These are phyloP conservation scores for Drosophila paulistorum DNA, from an alignment of 1,140 invertebrate species.

Conservation along the genomic window DNA sequence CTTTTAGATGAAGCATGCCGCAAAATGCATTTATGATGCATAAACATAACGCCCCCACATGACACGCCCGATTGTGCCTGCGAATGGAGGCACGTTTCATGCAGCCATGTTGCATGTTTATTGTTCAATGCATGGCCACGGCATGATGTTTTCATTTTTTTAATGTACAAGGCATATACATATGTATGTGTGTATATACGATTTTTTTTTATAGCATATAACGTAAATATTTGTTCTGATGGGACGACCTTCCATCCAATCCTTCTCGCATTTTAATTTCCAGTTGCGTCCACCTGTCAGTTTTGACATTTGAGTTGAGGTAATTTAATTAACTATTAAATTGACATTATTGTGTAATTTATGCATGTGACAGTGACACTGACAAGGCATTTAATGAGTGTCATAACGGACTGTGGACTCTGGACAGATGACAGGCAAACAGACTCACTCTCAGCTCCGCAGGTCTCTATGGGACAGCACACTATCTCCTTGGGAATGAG, in stretches of 20 bases:
- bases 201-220: constrained; percentile 55
- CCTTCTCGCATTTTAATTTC: background rate
- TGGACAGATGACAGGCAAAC: background rate
- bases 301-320: constrained; percentile 53
- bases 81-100: constrained; percentile 40
- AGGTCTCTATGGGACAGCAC: background rate
- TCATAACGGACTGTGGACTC: constrained; percentile 47
- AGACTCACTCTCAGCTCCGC: background rate
- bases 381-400: constrained; percentile 57
- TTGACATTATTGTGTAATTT: constrained; percentile 71
- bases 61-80: constrained; percentile 42
- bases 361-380: constrained; percentile 57
- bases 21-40: constrained; percentile 77
- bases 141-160: constrained; percentile 38
- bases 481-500: constrained; percentile 16
- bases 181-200: background rate
- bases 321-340: constrained; percentile 79
- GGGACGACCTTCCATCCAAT: background rate
- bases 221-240: constrained; percentile 53
- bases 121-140: constrained; percentile 50
- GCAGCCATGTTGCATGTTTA: constrained; percentile 60
- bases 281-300: constrained; percentile 20
- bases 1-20: constrained; percentile 28
- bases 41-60: constrained; percentile 61
- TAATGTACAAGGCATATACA: constrained; percentile 55